phyloP scores from a whole-genome alignment of 2,888 invertebrate species.

The Diarsia brunnea region DNA sequence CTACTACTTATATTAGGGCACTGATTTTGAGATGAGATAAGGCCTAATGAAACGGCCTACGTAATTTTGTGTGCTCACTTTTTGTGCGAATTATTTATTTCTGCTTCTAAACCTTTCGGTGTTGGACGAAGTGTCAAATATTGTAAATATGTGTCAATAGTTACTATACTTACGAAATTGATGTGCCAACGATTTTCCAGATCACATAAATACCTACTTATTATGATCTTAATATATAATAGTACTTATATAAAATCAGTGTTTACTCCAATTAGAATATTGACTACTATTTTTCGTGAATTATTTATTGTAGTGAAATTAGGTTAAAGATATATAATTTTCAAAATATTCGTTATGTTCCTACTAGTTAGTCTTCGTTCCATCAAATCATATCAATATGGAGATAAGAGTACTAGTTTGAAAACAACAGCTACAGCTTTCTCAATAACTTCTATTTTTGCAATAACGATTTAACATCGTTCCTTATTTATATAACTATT shows the following conservation, averaged over 20 bases:
- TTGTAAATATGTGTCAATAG: slow-evolving; percentile 56
- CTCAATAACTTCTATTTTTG: not conserved
- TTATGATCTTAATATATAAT: slow-evolving; percentile 27
- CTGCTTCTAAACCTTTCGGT: not conserved
- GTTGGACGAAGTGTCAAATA: slow-evolving; percentile 69
- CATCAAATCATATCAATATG: slow-evolving; percentile 48
- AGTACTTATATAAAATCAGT: slow-evolving; percentile 38
- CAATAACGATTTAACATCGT: not conserved
- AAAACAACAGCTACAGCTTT: not conserved
- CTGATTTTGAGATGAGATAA: not conserved
- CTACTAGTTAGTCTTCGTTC: slow-evolving; percentile 39
- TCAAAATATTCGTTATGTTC: slow-evolving; percentile 39
- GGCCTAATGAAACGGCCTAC: slow-evolving; percentile 70
- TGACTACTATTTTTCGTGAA: slow-evolving; percentile 43
- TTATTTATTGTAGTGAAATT: slow-evolving; percentile 37
- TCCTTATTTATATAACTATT: rapidly evolving
- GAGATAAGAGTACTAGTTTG: not conserved
- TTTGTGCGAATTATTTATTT: slow-evolving; percentile 20
- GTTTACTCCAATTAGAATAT: slow-evolving; percentile 52
- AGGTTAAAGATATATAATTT: slow-evolving; percentile 25
- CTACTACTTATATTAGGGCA: not conserved
- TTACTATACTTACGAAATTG: slow-evolving; percentile 65
- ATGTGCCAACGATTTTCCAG: slow-evolving; percentile 74
- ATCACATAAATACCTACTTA: slow-evolving; percentile 66
- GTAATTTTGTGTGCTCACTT: slow-evolving; percentile 69